Conservation (phyloP, 1,140 invertebrate species). For the Halesus radiatus region DNA sequence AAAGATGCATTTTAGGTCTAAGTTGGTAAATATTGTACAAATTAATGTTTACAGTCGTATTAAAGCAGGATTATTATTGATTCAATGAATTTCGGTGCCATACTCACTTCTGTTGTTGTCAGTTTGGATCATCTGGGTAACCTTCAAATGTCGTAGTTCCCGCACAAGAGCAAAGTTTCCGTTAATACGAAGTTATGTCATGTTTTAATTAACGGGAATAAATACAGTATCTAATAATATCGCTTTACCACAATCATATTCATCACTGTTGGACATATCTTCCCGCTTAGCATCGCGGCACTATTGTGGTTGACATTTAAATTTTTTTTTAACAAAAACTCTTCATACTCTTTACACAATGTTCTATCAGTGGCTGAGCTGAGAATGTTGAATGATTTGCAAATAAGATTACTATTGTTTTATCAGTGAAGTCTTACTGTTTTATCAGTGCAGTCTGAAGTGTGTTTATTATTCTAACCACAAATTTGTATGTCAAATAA, state of each 20-base stretch:
- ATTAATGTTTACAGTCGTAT: no score
- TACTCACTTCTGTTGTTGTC: conserved; percentile 41
- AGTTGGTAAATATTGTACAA: not conserved
- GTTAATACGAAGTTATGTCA: not conserved
- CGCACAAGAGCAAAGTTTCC: not conserved
- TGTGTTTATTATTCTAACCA: no score
- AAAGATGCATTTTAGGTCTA: not conserved
- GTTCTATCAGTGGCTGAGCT: no score
- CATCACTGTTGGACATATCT: conserved; percentile 41
- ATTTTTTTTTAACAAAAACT: no score
- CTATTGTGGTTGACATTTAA: conserved; percentile 35
- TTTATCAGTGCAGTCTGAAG: no score
- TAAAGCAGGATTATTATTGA: no score
- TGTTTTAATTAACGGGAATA: not conserved
- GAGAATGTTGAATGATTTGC: no score
- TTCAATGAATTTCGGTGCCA: not conserved
- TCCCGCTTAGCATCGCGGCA: conserved; percentile 39
- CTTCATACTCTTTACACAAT: no score
- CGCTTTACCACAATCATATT: conserved; percentile 46
- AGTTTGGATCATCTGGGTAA: conserved; percentile 44
- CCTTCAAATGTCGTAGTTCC: conserved; percentile 53
- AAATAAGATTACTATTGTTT: no score
- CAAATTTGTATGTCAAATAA: no score
- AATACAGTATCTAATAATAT: not conserved
- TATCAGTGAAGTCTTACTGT: no score